Base-by-base conservation (phyloP, 2,888 invertebrate species). In the Tenthredo distinguenda region DNA sequence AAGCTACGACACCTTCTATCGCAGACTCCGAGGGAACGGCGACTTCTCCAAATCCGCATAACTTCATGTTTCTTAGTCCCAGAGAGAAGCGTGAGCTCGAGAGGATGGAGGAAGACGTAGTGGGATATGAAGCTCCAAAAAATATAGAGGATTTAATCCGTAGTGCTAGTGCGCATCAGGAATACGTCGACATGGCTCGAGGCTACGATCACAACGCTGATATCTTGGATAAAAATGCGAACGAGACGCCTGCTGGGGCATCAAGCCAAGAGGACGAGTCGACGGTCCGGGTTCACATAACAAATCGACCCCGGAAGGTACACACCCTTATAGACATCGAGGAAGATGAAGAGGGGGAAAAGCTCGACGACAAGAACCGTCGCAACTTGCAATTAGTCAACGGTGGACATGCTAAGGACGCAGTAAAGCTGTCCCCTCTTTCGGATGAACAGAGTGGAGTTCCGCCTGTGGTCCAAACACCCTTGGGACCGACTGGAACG, bases 111-210 rank as follows among this genome's bases (percentile, higher is more conserved):
- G 18, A 31, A 15, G 68, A 68, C 15, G 34, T 68, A 12, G 68
- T 68, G 34, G 68, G 34, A 68, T 68, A 34, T 68, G 68, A 31
- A 10, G n/a, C 58, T 15, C 81, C 81, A 31, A 12, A 40, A 21
- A 81, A 81, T 50, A 81, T 81, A 58, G 21, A 81, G 40, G 58
- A 81, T 12, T 62, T 81, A 31, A 58, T 81, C 62, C 81, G 81
- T 7, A 62, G 81, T n/a, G 81, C 81, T 3, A 81, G 58, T 40
- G 81, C 81, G n/a, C 81, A 81, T n/a, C 18, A 15, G 15, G 81
- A 81, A 40, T 81, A 81, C 18, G 37, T 50, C 18, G 58, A 62
- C 58, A 62, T 7, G 40, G 62, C 15, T 21, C 58, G 62, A 40
- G 12, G 15, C 40, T 12, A 12, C 37, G 40, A 31, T 7, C 58